Evolutionary conservation across 2,797 vertebrate species (phyloP), one percentile per base, ranked within the genome.

Genomic region (Argentina silus): DNA sequence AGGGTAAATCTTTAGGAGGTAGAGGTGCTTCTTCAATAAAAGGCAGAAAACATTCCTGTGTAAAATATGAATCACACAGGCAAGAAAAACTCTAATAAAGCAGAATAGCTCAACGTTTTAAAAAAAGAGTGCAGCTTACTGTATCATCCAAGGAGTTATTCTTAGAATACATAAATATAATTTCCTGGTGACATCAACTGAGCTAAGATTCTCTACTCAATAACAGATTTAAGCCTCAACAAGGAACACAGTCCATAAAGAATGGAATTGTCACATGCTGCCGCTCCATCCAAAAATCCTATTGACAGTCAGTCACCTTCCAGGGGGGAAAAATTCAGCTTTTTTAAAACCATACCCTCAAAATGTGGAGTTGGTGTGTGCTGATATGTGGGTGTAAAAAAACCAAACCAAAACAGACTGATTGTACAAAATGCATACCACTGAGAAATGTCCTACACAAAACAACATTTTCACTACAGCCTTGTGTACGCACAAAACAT

Each of bases 231-330:
- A 85, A 87, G 82, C 78, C 42, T 57, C 60, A 42, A 78, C 67
- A 77, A 73, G 81, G 74, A 78, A 83, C 81, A 83, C 78, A 78
- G 85, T 67, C 86, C 83, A 76, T 70, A 82, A 80, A 89, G 88
- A 91, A 90, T 85, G 81, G 80, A 90, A 81, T 82, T 78, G 87
- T 91, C 90, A 92, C 86, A 90, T 77, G 81, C 78, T 83, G 86
- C 80, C 78, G 79, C 66, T 62, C 86, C 73, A 83, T 77, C 83
- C 87, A 88, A 85, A 87, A 88, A 85, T 86, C 83, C 79, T 67
- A 81, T 75, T 87, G 87, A 92, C 88, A 90, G 81, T 59, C 75
- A 84, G 81, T 80, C 85, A 75, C 84, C 69, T 74, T 85, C 75
- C 75, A 82, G 71, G 83, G 78, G 15, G 19, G 70, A 77, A 15